Conservation (phyloP, 2,113 vertebrate genomes). For the Trematocara stigmaticum region DNA sequence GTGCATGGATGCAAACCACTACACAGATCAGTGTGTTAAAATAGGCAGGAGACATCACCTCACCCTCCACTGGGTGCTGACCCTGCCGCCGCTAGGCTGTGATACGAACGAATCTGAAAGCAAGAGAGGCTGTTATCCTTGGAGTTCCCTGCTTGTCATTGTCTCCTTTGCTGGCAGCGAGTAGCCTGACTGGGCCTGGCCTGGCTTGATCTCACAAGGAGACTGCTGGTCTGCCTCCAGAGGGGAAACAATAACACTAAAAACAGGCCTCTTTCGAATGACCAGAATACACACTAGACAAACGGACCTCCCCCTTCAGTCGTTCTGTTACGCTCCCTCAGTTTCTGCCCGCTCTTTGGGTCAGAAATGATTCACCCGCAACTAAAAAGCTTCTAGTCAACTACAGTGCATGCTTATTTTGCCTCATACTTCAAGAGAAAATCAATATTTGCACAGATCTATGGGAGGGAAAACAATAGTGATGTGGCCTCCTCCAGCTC, state of each 20-base stretch:
- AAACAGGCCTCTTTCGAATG: conserved; percentile 36
- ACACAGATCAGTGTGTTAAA: conserved; percentile 40
- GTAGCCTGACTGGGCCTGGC: conserved; percentile 3
- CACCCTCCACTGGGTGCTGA: conserved; percentile 1
- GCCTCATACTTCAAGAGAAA: conserved; percentile 64
- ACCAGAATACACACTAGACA: conserved; percentile 41
- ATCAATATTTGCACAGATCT: conserved; percentile 76
- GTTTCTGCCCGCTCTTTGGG: conserved; percentile 18
- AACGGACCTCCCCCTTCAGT: conserved; percentile 11
- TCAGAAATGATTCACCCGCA: conserved; percentile 51
- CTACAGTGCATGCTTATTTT: conserved; percentile 55
- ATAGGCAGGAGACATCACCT: conserved; percentile 45
- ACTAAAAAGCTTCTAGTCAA: conserved; percentile 60
- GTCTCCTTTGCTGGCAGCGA: conserved; percentile 17
- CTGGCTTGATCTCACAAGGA: conserved; percentile 25
- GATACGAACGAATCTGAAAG: conserved; percentile 45
- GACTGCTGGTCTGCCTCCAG: conserved; percentile 21
- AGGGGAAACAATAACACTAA: conserved; percentile 54
- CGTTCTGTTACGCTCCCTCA: conserved; percentile 16
- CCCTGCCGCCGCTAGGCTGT: conserved; percentile 2
- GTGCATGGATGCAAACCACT: neutral
- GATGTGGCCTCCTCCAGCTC: conserved; percentile 59
- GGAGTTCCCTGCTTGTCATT: conserved; percentile 15
- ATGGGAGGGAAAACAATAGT: conserved; percentile 69
- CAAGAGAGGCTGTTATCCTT: neutral